Evolutionary conservation across 1,140 invertebrate genomes (phyloP), one percentile per base, ranked within the genome.

Genomic region (Ridgeia piscesae): DNA sequence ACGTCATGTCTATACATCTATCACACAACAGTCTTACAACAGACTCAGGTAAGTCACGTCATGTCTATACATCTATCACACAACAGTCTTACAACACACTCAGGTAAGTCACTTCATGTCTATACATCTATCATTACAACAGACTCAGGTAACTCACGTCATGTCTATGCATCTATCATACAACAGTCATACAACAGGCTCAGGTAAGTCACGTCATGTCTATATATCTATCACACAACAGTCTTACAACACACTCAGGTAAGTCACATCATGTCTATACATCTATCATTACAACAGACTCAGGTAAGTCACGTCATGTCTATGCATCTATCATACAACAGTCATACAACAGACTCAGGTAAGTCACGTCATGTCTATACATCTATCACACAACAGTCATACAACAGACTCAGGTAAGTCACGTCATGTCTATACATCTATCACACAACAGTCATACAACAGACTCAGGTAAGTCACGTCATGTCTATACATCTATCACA

Each of bases 11-110:
- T 77, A 4, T 77, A 42, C 11, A 11, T 42, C 42, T n/a, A 99
- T 95, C 98, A 99, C 94, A 99, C 98, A 0, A 97, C 97, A 89
- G 97, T 99, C 21, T 96, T 99, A 58, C 98, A 98, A 95, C 97
- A 97, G 94, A 98, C 98, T 14, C 97, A 98, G 94, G 96, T 95
- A 93, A 91, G 58, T 21, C 8, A 77, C 58, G 11, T 77, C 58
- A 77, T 21, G 58, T 77, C 58, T 77, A 4, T 77, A 42, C 11
- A 11, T 42, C 42, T n/a, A 99, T 95, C 98, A 99, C 94, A 99
- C 98, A 0, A 97, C 97, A 89, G 97, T 99, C 21, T 96, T 99
- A 58, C 98, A 98, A 95, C 97, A 97, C 94, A 98, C 98, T 14
- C 97, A 98, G 94, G 96, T 95, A 93, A 91, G 58, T 21, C 8